A percentile compares a stretch with the other conserved stretches of the same genome.
Conservation (phyloP, 1,140 invertebrate genomes). For the Drosophila ercepeae region DNA sequence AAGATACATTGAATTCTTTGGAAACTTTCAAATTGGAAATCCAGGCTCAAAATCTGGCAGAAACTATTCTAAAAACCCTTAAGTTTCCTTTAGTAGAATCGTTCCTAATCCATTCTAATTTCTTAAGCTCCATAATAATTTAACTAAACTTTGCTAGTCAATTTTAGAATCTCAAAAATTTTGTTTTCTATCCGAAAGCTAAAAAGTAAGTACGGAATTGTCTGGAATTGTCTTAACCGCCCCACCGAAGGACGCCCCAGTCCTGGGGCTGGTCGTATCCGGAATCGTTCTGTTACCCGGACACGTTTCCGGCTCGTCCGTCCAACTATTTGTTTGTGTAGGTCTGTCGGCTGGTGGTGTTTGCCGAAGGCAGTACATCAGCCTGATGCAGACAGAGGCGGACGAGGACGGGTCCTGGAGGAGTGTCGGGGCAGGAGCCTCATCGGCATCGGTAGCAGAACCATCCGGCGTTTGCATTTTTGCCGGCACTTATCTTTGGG, state of each 20-base stretch:
- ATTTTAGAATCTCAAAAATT: too few species aligned
- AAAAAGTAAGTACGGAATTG: too few species aligned
- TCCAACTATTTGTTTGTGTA: slow-evolving; percentile 21
- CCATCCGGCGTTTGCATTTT: slow-evolving; percentile 47
- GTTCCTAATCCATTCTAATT: too few species aligned
- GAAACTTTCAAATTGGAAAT: too few species aligned
- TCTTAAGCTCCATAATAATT: too few species aligned
- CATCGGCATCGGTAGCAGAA: slow-evolving; percentile 7
- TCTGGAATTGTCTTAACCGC: neutral
- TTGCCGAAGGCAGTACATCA: slow-evolving; percentile 60
- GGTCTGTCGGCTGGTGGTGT: slow-evolving; percentile 20
- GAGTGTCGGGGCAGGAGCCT: neutral
- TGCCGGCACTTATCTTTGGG: slow-evolving; percentile 13
- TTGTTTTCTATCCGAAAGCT: too few species aligned
- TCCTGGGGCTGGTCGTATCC: slow-evolving; percentile 7
- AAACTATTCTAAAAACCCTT: too few species aligned
- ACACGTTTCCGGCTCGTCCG: neutral
- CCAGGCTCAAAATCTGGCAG: too few species aligned
- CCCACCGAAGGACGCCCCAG: neutral
- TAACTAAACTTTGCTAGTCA: too few species aligned
- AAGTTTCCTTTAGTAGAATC: too few species aligned
- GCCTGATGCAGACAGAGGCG: slow-evolving; percentile 34
- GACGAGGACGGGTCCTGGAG: neutral
- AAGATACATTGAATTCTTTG: too few species aligned
- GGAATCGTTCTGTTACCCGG: slow-evolving; percentile 1